These are phyloP conservation scores for Masticophis lateralis DNA, from an alignment of 2,797 vertebrate genomes.

Conservation along the genomic window DNA sequence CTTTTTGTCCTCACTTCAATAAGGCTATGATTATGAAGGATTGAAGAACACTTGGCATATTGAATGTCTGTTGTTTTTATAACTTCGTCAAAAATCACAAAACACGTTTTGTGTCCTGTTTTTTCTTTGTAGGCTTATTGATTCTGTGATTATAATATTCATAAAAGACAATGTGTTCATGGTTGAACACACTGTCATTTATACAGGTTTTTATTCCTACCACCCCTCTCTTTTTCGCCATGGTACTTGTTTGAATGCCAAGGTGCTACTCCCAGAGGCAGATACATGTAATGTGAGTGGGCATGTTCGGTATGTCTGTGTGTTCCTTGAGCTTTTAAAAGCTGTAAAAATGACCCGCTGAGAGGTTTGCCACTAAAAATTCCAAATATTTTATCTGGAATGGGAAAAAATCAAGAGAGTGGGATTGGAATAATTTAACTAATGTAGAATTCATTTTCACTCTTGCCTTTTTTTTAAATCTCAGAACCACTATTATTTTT, in stretches of 20 bases:
- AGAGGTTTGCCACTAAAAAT: constrained; percentile 70
- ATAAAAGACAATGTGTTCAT: constrained; percentile 87
- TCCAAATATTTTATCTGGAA: constrained; percentile 69
- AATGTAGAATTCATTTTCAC: constrained; percentile 57
- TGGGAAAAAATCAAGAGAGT: constrained; percentile 64
- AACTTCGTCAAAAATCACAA: constrained; percentile 99
- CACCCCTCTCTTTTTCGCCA: constrained; percentile 65
- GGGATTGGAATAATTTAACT: constrained; percentile 60
- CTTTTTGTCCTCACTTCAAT: constrained; percentile 99
- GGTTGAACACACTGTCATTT: constrained; percentile 80
- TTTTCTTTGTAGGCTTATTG: constrained; percentile 99
- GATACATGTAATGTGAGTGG: constrained; percentile 35
- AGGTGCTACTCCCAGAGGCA: constrained; percentile 76
- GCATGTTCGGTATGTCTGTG: background rate
- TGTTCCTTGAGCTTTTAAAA: constrained; percentile 33
- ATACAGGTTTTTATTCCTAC: constrained; percentile 81
- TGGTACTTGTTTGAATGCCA: constrained; percentile 79
- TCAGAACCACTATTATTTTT: constrained; percentile 49
- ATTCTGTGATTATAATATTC: constrained; percentile 99
- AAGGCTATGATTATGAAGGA: constrained; percentile 99
- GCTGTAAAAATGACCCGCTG: constrained; percentile 72
- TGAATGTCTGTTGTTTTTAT: constrained; percentile 99
- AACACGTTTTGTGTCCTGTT: constrained; percentile 99
- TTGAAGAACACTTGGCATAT: constrained; percentile 98
- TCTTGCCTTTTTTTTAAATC: constrained; percentile 37